Evolutionary conservation across 2,113 vertebrate species (phyloP).

Genomic region (Sceloporus tristichus): DNA sequence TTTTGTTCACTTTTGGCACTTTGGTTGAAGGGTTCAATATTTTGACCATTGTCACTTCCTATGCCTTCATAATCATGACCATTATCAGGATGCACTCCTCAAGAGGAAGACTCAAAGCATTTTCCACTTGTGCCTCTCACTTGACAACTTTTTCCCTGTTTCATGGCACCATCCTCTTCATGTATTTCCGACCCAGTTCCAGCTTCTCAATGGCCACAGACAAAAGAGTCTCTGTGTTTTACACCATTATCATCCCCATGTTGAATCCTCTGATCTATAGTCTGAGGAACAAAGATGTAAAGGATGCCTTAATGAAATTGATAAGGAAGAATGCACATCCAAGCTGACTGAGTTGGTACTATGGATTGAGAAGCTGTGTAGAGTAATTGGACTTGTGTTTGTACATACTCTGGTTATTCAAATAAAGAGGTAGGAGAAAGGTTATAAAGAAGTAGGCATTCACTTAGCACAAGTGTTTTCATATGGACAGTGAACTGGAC

Average conservation of each 20-base stretch:
- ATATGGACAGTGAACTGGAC: no score
- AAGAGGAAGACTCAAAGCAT: slow-evolving; percentile 52
- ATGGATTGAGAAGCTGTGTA: not conserved
- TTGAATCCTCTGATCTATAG: slow-evolving; percentile 74
- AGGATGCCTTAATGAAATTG: slow-evolving; percentile 12
- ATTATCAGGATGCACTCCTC: slow-evolving; percentile 57
- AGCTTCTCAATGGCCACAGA: slow-evolving; percentile 68
- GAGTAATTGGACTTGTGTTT: not conserved
- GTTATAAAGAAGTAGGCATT: not conserved
- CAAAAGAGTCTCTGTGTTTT: slow-evolving; percentile 68
- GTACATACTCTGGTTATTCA: not conserved
- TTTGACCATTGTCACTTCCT: slow-evolving; percentile 52
- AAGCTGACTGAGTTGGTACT: not conserved
- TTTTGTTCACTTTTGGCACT: not conserved
- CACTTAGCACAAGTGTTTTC: not conserved
- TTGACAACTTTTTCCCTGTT: slow-evolving; percentile 56
- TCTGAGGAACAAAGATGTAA: no score
- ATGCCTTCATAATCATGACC: slow-evolving; percentile 55
- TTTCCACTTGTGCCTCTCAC: slow-evolving; percentile 65
- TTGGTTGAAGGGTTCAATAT: not conserved
- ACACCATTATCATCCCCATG: slow-evolving; percentile 66
- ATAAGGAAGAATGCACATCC: not conserved
- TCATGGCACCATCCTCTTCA: slow-evolving; percentile 67
- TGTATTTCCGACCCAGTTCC: slow-evolving; percentile 61
- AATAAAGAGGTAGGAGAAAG: not conserved